Evolutionary conservation across 2,797 vertebrate species (phyloP).

Genomic region (Gymnoscopelus microlampas): DNA sequence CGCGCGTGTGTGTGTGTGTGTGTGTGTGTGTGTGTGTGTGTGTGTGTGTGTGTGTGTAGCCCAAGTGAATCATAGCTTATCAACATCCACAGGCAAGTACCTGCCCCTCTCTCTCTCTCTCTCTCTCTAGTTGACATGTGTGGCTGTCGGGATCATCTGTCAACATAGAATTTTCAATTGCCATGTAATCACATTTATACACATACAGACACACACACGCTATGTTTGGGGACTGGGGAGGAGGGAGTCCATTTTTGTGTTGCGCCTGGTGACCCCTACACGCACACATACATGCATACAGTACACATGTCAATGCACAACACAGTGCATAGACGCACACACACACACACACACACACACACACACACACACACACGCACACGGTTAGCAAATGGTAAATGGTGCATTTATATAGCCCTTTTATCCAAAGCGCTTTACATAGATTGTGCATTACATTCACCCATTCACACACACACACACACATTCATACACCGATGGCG

Average conservation of each 20-base stretch:
- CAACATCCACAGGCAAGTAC: constrained; percentile 16
- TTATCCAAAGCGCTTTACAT: no score
- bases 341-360: not conserved
- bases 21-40: not conserved
- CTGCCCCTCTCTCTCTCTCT: not conserved
- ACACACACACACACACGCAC: no score
- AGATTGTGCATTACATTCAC: no score
- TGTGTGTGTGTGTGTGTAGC: not conserved
- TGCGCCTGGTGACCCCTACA: not conserved
- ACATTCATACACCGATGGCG: no score
- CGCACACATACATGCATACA: not conserved
- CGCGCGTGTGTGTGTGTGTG: not conserved
- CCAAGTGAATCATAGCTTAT: constrained; percentile 31
- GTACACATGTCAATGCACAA: not conserved
- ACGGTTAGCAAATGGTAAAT: no score
- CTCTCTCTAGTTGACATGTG: not conserved
- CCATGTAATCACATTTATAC: not conserved
- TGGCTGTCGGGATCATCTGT: constrained; percentile 13
- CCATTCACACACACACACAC: no score
- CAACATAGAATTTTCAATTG: not conserved
- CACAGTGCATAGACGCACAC: not conserved
- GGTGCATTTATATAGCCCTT: no score
- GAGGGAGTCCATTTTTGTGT: no score
- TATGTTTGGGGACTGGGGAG: no score
- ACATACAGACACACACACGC: not conserved